These are phyloP conservation scores for Uloborus plumipes DNA, from an alignment of 2,888 invertebrate species.

Conservation along the genomic window DNA sequence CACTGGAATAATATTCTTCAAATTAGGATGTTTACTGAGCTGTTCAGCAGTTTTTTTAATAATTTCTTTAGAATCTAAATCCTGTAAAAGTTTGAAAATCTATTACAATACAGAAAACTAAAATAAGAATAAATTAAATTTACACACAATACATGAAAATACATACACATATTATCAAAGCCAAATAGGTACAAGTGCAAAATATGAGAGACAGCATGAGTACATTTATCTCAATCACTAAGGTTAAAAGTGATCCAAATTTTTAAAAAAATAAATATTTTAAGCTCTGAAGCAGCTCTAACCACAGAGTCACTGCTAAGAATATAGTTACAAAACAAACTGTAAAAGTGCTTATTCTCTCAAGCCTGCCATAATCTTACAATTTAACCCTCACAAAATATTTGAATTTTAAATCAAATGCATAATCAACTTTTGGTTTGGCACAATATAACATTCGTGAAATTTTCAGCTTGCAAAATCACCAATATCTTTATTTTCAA, in stretches of 20 bases:
- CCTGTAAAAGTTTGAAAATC: conserved; percentile 66
- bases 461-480: no score
- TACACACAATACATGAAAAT: not conserved
- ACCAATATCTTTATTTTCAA: no score
- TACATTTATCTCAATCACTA: not conserved
- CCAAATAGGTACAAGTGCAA: not conserved
- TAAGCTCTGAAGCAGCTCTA: not conserved
- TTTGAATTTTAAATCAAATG: no score
- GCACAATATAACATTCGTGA: no score
- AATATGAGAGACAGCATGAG: not conserved
- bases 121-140: not conserved
- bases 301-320: no score
- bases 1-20: conserved; percentile 73
- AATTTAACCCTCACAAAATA: no score
- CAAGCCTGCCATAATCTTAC: no score
- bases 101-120: not conserved
- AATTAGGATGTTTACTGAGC: conserved; percentile 70
- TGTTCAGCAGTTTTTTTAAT: conserved; percentile 72
- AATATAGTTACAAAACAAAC: no score
- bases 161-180: not conserved
- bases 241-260: not conserved
- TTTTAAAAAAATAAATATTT: not conserved
- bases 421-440: no score
- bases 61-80: conserved; percentile 69
- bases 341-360: no score